Evolutionary conservation across 2,888 invertebrate species (phyloP), one percentile per base, ranked within the genome.

Genomic region (Polyploca ridens): DNA sequence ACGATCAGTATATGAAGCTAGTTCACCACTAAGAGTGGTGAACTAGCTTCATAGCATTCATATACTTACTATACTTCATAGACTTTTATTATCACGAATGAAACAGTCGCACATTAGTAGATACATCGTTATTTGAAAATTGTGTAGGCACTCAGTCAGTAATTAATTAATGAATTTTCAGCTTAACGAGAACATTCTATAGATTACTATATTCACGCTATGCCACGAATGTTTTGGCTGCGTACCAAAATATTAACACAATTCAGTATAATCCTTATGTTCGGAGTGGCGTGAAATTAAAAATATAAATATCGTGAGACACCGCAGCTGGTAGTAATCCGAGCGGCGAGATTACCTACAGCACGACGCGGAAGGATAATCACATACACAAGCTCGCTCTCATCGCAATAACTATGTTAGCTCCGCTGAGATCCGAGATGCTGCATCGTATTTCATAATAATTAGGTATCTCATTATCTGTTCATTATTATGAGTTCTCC

Each of bases 281-380:
- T 83, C 84, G 73, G 75, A 77, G 76, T 69, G 77, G 83, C 85
- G 80, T 84, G 81, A 88, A 89, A 89, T 89, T 86, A 89, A 90
- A 90, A 88, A 86, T 88, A 86, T 87, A 86, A 88, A 87, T 86
- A 86, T 85, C 83, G 81, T 87, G 88, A 84, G 87, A 88, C 82
- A 82, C 73, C 78, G 70, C 87, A 86, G 84, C 83, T 82, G 86
- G 74, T 76, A 71, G 74, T 85, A 85, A 87, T 85, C 81, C 78
- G 66, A 65, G 64, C 64, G 68, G 13, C 44, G 78, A 79, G 80
- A 80, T 81, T 82, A 82, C 74, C 67, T 66, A 66, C 71, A 77
- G 77, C 76, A 77, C 70, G 67, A 65, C 10, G 54, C 54, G 54
- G 19, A 54, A 66, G 70, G 71, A 74, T 79, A 78, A 84, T 77